Base-by-base conservation (phyloP, 2,888 invertebrate genomes). In the Calliscelio sp. region DNA sequence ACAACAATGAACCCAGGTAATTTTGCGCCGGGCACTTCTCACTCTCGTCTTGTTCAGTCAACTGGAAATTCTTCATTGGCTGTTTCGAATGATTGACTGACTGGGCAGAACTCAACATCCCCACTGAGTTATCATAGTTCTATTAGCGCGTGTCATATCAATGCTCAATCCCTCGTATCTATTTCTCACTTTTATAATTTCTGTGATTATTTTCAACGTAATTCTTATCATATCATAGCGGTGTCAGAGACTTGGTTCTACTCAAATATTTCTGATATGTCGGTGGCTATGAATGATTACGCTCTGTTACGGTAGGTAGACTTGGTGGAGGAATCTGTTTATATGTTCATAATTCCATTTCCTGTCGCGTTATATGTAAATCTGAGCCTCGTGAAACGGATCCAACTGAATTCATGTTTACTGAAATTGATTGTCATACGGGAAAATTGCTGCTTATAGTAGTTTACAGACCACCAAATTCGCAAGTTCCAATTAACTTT, bases 231-330 rank as follows among this genome's bases (percentile, higher is more conserved):
- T 18, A 18, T 49, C 0, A 66, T 66, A 18, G 49, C 18, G 24
- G 66, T 66, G 0, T 66, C 66, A 5, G 66, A 66, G 14, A 66
- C 66, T 4, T 66, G 51, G 66, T 28, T 66, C 0, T 20, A 66
- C 22, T 14, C 66, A 6, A 35, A n/a, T 25, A 32, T 66, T 18
- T 18, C 49, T 16, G 7, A 28, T 55, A 1, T 11, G 14, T 1
- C 35, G 8, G 5, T 35, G 5, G 14, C 8, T 11, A 1, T 35
- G 2, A 1, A 35, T 35, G 5, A 35, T 14, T 35, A 35, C 35
- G 5, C 14, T 8, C 35, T 35, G 2, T 35, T 35, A 11, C 5
- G 5, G 8, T 14, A 35, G 35, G 35, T 35, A 35, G 35, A 35
- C 14, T 5, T 1, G 35, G 35, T 5, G 35, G 35, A n/a, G n/a